Base-by-base conservation (phyloP, 2,888 invertebrate genomes). In the Rosalia funebris region DNA sequence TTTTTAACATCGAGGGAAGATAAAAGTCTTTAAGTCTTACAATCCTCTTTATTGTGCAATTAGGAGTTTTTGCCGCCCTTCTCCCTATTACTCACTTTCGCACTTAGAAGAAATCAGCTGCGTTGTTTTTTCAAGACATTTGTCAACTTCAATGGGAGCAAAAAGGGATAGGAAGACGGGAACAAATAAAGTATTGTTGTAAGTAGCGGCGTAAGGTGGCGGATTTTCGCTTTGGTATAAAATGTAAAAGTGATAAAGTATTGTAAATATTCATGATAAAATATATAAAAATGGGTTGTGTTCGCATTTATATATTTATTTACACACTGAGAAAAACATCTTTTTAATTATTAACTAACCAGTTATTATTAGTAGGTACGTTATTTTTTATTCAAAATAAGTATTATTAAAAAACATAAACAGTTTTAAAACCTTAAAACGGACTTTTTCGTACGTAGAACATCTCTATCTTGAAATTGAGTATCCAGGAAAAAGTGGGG, bases 1-100 rank as follows among this genome's bases (percentile, higher is more conserved):
- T 50, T 41, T 20, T 32, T 39, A 39, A 36, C 34, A 17, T 12
- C 16, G 36, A 34, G 36, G 50, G 39, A 36, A 50, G 39, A 50
- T 41, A 50, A 50, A 50, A 50, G 50, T 25, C 39, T n/a, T 50
- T 44, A 44, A 44, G 44, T 25, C 44, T 14, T 25, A 50, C 39
- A 50, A 39, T 50, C 39, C 31, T 39, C 50, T 50, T 50, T 50
- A 50, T 50, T 25, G 50, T 39, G 19, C 39, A 50, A 50, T 50
- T 50, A 50, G 39, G 25, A 50, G 50, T 50, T 50, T 50, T 50
- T 45, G 46, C 37, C 16, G 16, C 19, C 39, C 20, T 39, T 50
- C n/a, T 14, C 2, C 50, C 16, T 41, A 25, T 50, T 50, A 50
- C 25, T 34, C 39, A 36, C 50, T 50, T 39, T 41, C 12, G n/a